Evolutionary conservation across 2,888 invertebrate species (phyloP).

Genomic region (Ptychoptera albimana): DNA sequence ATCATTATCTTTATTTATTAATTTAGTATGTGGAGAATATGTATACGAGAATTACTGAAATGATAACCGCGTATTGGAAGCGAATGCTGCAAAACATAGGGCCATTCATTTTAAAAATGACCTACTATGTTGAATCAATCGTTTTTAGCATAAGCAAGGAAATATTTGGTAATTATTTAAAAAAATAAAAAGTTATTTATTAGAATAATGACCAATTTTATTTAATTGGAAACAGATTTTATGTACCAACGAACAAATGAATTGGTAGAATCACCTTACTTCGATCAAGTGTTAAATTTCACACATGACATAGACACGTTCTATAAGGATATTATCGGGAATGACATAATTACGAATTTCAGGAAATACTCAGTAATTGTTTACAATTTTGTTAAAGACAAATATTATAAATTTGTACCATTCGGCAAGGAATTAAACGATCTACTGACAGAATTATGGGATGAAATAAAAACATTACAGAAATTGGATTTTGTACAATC

Average conservation of each 20-base stretch:
- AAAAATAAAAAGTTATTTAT: not conserved
- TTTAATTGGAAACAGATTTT: slow-evolving; percentile 39
- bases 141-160: slow-evolving; percentile 59
- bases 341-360: slow-evolving; percentile 62
- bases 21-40: slow-evolving; percentile 52
- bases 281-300: slow-evolving; percentile 61
- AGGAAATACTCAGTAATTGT: slow-evolving; percentile 55
- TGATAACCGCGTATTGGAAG: slow-evolving; percentile 55
- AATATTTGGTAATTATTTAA: slow-evolving; percentile 38
- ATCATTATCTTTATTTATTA: not conserved
- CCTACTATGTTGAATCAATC: slow-evolving; percentile 60
- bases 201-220: too few species aligned
- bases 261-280: slow-evolving; percentile 64
- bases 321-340: slow-evolving; percentile 59
- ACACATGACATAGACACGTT: slow-evolving; percentile 66
- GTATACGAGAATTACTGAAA: slow-evolving; percentile 49
- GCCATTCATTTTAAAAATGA: slow-evolving; percentile 57
- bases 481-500: slow-evolving; percentile 44
- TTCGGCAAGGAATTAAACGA: slow-evolving; percentile 50
- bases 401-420: slow-evolving; percentile 48
- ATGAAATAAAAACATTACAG: slow-evolving; percentile 41
- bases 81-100: slow-evolving; percentile 55
- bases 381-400: slow-evolving; percentile 48
- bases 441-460: slow-evolving; percentile 42
- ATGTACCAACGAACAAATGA: slow-evolving; percentile 65